These are phyloP conservation scores for Arvicanthis niloticus DNA, from an alignment of 2,113 vertebrate species.

Conservation along the genomic window DNA sequence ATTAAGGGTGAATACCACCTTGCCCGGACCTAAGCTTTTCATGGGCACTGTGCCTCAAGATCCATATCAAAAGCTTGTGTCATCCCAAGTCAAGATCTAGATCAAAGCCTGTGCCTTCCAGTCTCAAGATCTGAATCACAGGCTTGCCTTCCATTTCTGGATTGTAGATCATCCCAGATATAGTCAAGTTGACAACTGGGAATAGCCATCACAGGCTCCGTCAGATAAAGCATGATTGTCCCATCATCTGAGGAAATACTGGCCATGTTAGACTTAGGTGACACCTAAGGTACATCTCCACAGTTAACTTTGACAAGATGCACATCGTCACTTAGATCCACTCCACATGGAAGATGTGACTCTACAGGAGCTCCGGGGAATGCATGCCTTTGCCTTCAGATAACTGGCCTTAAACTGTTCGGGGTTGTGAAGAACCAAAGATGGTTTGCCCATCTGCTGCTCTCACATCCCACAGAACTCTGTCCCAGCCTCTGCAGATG, in stretches of 20 bases:
- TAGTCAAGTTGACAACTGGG: too few relatives aligned
- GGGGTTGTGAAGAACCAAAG: not conserved
- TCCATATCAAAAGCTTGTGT: too few relatives aligned
- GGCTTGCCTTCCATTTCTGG: too few relatives aligned
- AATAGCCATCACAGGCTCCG: not conserved
- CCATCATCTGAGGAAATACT: not conserved
- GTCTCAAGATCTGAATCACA: too few relatives aligned
- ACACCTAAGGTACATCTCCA: not conserved
- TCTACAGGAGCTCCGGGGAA: not conserved
- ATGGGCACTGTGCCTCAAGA: too few relatives aligned
- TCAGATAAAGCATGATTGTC: not conserved
- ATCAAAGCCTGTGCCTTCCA: too few relatives aligned
- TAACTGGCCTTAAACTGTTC: not conserved
- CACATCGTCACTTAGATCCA: not conserved
- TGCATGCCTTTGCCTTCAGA: not conserved
- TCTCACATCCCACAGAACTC: not conserved
- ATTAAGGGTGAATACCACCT: too few relatives aligned
- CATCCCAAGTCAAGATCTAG: too few relatives aligned
- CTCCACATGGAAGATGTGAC: not conserved
- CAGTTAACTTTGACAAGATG: not conserved
- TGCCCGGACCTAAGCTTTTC: too few relatives aligned
- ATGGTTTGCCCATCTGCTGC: not conserved
- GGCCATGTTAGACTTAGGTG: not conserved
- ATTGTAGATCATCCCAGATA: too few relatives aligned
- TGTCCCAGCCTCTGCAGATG: not conserved